Percentiles rank a stretch among this genome's conserved stretches.
These are phyloP conservation scores for Odontomyia ornata DNA, from an alignment of 2,888 invertebrate species.

Conservation along the genomic window DNA sequence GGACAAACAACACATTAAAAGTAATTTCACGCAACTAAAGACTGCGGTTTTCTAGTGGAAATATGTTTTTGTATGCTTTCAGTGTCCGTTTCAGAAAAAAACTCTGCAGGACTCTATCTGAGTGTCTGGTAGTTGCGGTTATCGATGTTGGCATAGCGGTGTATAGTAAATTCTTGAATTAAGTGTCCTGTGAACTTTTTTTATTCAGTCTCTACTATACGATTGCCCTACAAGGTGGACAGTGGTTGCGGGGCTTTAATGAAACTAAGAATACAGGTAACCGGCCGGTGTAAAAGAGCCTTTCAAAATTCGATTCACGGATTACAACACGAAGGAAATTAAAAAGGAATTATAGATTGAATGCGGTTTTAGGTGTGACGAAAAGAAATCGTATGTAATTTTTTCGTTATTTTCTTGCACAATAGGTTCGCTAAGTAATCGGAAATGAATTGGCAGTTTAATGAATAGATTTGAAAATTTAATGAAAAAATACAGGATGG, in stretches of 20 bases:
- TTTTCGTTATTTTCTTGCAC: neutral
- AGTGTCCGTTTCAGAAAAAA: neutral
- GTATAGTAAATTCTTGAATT: neutral
- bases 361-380: neutral
- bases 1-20: slow-evolving; percentile 37
- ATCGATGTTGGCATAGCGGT: neutral
- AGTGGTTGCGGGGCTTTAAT: neutral
- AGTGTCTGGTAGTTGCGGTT: neutral
- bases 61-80: neutral
- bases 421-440: neutral
- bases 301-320: neutral
- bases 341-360: slow-evolving; percentile 19
- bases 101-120: slow-evolving; percentile 25
- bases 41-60: slow-evolving; percentile 14
- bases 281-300: neutral
- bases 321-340: slow-evolving; percentile 32
- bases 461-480: too few species aligned
- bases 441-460: neutral
- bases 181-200: neutral
- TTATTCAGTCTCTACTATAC: neutral
- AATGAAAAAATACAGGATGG: too few species aligned
- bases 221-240: neutral
- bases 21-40: slow-evolving; percentile 43
- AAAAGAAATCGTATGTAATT: neutral
- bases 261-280: neutral